Base-by-base conservation (phyloP, 2,113 vertebrate species). In the Ariopsis seemanni region DNA sequence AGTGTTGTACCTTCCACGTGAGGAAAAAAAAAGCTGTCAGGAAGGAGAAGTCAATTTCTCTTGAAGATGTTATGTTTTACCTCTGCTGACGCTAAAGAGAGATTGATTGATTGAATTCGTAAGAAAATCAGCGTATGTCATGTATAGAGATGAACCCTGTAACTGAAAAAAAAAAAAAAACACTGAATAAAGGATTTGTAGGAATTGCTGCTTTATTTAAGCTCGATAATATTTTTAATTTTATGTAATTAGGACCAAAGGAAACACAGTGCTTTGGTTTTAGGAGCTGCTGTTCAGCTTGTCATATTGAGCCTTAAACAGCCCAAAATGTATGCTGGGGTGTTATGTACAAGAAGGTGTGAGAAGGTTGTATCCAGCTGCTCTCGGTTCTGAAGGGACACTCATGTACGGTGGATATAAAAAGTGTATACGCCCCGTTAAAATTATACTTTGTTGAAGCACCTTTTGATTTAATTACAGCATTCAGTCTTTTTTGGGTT, bases 1-100 rank as follows among this genome's bases (percentile, higher is more conserved):
- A 75, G 78, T 65, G 83, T 84, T 34, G 57, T 71, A 52, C 50
- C 53, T 57, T 84, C 15, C 57, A 22, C 69, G 25, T 27, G 42
- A 74, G 50, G n/a, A 34, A 42, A 75, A 57, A 62, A 74, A 15
- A 34, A 27, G 17, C 58, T 57, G 34, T 69, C 2, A 65, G 84
- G 60, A 17, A 52, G n/a, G 10, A 22, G 8, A 50, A 55, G 75
- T 80, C n/a, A 9, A 18, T 52, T 27, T 62, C 15, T n/a, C 27
- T 75, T 15, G 0, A 58, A 55, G 25, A 84, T 48, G 18, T 5
- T 34, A 9, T 72, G 25, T 14, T 67, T 88, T 80, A 5, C 7
- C 17, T 20, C 25, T 72, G 14, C 11, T 7, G 11, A 15, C 12
- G 52, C n/a, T 30, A 30, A 18, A 25, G 9, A 30, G 12, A 55